These are phyloP conservation scores for Poecilia gillii DNA, from an alignment of 2,797 vertebrate genomes.

Conservation along the genomic window DNA sequence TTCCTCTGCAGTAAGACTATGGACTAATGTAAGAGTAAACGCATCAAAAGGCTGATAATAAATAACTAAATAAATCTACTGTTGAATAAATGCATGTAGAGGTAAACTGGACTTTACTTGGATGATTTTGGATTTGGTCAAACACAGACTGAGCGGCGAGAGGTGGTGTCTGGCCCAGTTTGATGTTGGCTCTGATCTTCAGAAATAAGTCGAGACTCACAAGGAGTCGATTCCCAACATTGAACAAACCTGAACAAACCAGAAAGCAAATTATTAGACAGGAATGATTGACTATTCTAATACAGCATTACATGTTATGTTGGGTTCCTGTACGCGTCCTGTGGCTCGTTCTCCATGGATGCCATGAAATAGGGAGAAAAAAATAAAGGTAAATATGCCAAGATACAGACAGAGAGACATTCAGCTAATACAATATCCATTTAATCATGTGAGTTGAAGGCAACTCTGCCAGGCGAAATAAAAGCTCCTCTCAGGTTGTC, in stretches of 20 bases:
- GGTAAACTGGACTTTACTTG: slow-evolving; percentile 52
- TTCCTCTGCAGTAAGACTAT: slow-evolving; percentile 82
- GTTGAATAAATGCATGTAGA: background rate
- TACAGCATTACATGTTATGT: background rate
- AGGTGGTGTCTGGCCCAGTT: slow-evolving; percentile 86
- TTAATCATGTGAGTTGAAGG: background rate
- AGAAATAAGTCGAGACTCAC: slow-evolving; percentile 95
- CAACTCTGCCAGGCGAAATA: background rate
- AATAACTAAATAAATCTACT: background rate
- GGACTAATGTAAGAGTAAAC: slow-evolving; percentile 76
- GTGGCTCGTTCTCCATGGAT: background rate
- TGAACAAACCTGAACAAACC: slow-evolving; percentile 89
- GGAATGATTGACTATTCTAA: background rate
- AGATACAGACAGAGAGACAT: background rate
- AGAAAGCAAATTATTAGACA: background rate
- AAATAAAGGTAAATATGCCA: background rate
- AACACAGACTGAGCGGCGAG: slow-evolving; percentile 81
- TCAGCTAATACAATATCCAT: background rate
- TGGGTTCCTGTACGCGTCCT: background rate
- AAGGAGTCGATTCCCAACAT: slow-evolving; percentile 94
- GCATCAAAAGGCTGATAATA: background rate
- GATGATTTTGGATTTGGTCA: slow-evolving; percentile 77
- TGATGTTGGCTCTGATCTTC: slow-evolving; percentile 89
- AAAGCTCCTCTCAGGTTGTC: background rate
- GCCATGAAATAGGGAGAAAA: background rate